A percentile compares a stretch with the other conserved stretches of the same genome.
Conservation (phyloP, 2,888 invertebrate species). For the Plebejus argus region DNA sequence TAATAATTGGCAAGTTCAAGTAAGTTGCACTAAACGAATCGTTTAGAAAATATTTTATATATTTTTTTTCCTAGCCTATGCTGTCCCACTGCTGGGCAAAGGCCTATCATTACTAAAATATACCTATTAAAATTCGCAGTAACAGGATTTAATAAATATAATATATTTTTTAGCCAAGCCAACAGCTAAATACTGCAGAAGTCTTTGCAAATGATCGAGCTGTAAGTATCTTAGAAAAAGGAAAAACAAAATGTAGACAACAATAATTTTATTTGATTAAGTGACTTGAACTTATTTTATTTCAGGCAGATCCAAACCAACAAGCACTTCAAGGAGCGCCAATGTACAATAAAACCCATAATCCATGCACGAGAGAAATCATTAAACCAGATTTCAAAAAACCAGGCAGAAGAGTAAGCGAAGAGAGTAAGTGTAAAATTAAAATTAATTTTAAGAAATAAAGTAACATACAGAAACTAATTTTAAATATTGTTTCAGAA, state of each 20-base stretch:
- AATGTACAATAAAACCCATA: slow-evolving; percentile 8
- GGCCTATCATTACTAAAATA: no score
- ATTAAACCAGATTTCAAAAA: not conserved
- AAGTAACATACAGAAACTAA: not conserved
- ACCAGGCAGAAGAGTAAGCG: not conserved
- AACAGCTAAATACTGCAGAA: not conserved
- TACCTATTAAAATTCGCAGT: not conserved
- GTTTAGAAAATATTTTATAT: not conserved
- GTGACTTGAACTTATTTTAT: not conserved
- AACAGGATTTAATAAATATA: not conserved
- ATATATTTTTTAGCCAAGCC: not conserved
- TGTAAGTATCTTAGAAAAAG: not conserved
- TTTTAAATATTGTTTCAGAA: slow-evolving; percentile 27
- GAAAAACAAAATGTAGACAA: not conserved
- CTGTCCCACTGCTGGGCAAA: no score
- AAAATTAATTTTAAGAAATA: not conserved
- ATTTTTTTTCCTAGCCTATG: no score
- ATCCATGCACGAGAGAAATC: slow-evolving; percentile 1
- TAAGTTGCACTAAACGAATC: not conserved
- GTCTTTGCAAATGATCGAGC: slow-evolving; percentile 2
- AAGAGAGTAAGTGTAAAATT: slow-evolving; percentile 4
- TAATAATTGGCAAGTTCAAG: not conserved
- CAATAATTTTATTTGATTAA: not conserved
- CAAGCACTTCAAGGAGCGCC: slow-evolving; percentile 9
- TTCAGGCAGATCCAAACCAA: not conserved